Percentiles rank a stretch among this genome's conserved stretches.
These are phyloP conservation scores for Polypterus senegalus DNA, from an alignment of 2,113 vertebrate genomes.

Conservation along the genomic window DNA sequence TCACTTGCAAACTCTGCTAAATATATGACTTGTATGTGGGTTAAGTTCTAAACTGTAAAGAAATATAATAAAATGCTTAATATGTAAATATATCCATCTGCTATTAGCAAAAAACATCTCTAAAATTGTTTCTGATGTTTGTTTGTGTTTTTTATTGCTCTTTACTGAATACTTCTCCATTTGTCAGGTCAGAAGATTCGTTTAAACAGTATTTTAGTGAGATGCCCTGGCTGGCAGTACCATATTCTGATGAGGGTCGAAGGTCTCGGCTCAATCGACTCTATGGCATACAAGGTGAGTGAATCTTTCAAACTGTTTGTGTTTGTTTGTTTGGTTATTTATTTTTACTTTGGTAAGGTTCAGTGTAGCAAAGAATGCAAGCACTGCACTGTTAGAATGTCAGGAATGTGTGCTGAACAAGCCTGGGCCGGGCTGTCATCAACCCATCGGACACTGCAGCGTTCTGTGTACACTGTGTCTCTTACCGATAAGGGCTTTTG, in stretches of 20 bases:
- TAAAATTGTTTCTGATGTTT: no score
- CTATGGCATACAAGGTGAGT: slow-evolving; percentile 90
- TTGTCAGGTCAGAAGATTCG: slow-evolving; percentile 84
- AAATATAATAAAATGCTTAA: no score
- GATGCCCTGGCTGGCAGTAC: slow-evolving; percentile 94
- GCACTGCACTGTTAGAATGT: slow-evolving; percentile 28
- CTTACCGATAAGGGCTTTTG: slow-evolving; percentile 35
- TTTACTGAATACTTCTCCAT: background rate
- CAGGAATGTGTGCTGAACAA: slow-evolving; percentile 40
- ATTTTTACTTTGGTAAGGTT: no score
- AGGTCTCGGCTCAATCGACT: slow-evolving; percentile 88
- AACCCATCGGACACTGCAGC: slow-evolving; percentile 9
- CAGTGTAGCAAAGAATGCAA: no score
- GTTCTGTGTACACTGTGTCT: slow-evolving; percentile 18
- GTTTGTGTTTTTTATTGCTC: no score
- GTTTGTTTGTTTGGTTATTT: no score
- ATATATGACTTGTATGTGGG: no score
- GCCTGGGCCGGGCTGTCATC: slow-evolving; percentile 18
- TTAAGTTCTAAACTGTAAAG: no score
- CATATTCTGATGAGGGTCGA: slow-evolving; percentile 77
- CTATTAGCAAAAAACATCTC: no score
- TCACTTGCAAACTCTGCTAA: no score
- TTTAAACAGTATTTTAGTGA: slow-evolving; percentile 97
- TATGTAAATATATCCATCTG: no score
- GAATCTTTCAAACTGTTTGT: background rate